Evolutionary conservation across 2,113 vertebrate genomes (phyloP).

Genomic region (Echinops telfairi): DNA sequence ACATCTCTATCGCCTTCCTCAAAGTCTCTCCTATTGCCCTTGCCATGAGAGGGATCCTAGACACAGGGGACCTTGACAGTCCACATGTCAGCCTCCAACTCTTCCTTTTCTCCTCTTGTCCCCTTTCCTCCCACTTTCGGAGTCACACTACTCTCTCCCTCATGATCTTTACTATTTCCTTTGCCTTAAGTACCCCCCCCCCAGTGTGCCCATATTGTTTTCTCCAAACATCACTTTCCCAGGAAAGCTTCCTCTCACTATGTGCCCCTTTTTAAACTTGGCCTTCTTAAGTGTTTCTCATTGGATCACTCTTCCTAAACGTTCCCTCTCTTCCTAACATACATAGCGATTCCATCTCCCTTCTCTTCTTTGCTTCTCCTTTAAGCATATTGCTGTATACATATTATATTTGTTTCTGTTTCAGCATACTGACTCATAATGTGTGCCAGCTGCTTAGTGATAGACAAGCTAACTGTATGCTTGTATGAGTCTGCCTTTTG

Average conservation of each 20-base stretch:
- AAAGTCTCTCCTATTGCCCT: background rate
- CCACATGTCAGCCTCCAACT: background rate
- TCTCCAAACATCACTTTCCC: background rate
- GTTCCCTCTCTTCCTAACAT: no score
- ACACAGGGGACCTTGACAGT: background rate
- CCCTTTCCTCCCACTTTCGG: no score
- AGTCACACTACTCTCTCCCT: background rate
- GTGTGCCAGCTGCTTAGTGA: background rate
- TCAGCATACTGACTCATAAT: background rate
- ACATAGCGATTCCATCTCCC: no score
- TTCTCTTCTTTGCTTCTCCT: background rate
- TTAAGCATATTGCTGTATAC: background rate
- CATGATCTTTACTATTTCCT: background rate
- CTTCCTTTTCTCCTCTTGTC: background rate
- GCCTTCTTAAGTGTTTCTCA: background rate
- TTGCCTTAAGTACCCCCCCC: background rate
- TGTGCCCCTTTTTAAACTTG: background rate
- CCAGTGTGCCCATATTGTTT: background rate
- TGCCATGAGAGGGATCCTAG: background rate
- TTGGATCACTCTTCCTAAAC: background rate
- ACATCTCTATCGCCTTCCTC: background rate
- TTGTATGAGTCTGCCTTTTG: background rate
- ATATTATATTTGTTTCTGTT: no score
- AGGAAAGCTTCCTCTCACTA: background rate
- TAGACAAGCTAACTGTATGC: background rate